These are phyloP conservation scores for Typhlichthys subterraneus DNA, from an alignment of 2,797 vertebrate genomes.

Conservation along the genomic window DNA sequence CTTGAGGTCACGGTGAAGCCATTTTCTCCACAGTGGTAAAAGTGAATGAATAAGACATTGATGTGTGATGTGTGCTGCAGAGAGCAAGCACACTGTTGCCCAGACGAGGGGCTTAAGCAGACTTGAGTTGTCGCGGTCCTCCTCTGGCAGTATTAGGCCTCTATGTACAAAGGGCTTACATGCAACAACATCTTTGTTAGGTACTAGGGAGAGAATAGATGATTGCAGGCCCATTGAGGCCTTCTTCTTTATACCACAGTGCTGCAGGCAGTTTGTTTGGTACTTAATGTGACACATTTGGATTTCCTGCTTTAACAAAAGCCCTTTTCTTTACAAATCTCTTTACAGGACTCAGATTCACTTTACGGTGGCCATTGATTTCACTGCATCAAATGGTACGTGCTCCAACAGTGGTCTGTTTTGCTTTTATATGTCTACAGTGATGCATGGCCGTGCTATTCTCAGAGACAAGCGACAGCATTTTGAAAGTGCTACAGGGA, in stretches of 20 bases:
- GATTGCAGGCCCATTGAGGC: conserved; percentile 1
- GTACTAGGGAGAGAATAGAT: conserved; percentile 14
- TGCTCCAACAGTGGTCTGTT: conserved; percentile 26
- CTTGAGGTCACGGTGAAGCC: conserved; percentile 5
- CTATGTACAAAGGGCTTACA: conserved; percentile 4
- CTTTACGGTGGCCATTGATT: conserved; percentile 99
- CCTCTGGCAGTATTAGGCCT: conserved; percentile 13
- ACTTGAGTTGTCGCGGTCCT: conserved; percentile 40
- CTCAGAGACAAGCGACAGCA: conserved; percentile 15
- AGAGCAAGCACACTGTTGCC: conserved; percentile 25
- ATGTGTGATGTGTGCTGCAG: conserved; percentile 19
- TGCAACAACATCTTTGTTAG: conserved; percentile 9
- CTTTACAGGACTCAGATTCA: conserved; percentile 92
- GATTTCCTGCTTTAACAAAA: conserved; percentile 42
- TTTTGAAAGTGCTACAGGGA: background rate
- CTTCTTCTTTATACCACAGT: conserved; percentile 47
- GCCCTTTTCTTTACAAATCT: conserved; percentile 50
- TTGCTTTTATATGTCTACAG: conserved; percentile 31
- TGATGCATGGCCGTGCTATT: conserved; percentile 32
- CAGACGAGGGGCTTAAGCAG: conserved; percentile 38
- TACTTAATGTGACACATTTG: background rate
- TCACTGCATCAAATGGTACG: conserved; percentile 96
- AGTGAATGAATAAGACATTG: conserved; percentile 1
- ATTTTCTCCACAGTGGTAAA: conserved; percentile 2
- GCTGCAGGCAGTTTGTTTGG: conserved; percentile 14